Evolutionary conservation across 2,113 vertebrate species (phyloP), one percentile per base, ranked within the genome.

Genomic region (Conger conger): DNA sequence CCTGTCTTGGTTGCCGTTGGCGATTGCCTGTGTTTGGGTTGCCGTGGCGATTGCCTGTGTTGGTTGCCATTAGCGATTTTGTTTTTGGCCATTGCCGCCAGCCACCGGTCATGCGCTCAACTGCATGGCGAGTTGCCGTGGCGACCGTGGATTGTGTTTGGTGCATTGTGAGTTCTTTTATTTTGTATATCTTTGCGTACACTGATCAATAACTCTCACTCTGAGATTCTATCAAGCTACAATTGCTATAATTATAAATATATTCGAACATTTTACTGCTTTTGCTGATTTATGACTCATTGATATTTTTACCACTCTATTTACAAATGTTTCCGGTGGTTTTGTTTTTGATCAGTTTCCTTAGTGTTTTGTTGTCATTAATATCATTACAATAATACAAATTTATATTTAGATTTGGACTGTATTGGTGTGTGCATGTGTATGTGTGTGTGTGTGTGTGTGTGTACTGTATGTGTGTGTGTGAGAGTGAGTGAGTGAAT

Each of bases 1-100:
- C 93, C 94, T 95, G 94, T 95, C 94, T 95, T 93, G 94, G 92
- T 95, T 93, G 93, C 94, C 94, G 95, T 95, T 94, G 95, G 88
- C 94, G 94, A 94, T 93, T 91, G 91, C 92, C 91, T 92, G 93
- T 93, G 91, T 94, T 93, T 94, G 93, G 94, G 93, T 95, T 95
- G 94, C 93, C 91, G 90, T 94, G 94, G 93, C 93, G 91, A 94
- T 94, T 94, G 94, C 92, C 93, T 94, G 94, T 93, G 91, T 92
- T 91, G 92, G 92, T 92, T 92, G 94, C 93, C 93, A 88, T 95
- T 94, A 93, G 94, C 94, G 91, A 85, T 93, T 92, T 92, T 93
- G 89, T 93, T 92, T 37, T 81, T 84, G 94, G 92, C 93, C 91
- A 93, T 95, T 93, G 92, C 93, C 91, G 91, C 90, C 76, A 93